These are phyloP conservation scores for Meriones unguiculatus DNA, from an alignment of 2,113 vertebrate species.

Conservation along the genomic window DNA sequence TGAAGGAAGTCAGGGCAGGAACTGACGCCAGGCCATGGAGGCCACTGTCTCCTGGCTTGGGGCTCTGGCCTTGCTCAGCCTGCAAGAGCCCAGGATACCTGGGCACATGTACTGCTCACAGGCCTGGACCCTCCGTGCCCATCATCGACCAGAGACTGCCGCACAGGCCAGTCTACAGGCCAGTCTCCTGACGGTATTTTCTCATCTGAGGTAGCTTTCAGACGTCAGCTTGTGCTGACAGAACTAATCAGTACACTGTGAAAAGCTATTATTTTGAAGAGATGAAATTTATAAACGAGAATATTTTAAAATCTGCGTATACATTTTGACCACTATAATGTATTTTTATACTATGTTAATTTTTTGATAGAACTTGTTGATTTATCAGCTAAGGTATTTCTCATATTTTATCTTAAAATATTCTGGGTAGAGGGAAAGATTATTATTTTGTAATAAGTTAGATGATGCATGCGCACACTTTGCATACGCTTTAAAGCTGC, in stretches of 20 bases:
- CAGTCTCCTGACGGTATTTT: neutral
- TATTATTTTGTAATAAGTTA: slow-evolving; percentile 33
- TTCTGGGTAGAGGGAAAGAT: neutral
- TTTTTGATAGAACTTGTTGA: slow-evolving; percentile 40
- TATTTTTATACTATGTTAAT: slow-evolving; percentile 44
- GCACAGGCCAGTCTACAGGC: neutral
- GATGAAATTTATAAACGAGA: neutral
- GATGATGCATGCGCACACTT: slow-evolving; percentile 7
- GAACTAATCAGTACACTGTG: neutral
- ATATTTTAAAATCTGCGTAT: slow-evolving; percentile 23
- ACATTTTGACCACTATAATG: slow-evolving; percentile 3
- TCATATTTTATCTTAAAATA: slow-evolving; percentile 18
- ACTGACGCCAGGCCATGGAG: neutral
- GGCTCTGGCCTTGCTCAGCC: neutral
- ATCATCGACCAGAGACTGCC: neutral
- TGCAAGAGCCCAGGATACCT: neutral
- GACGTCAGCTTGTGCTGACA: neutral
- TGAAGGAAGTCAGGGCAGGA: neutral
- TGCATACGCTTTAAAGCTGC: neutral
- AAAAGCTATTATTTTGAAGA: slow-evolving; percentile 21
- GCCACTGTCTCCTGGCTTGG: neutral
- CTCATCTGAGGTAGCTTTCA: neutral
- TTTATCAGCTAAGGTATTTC: neutral
- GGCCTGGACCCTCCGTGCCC: neutral
- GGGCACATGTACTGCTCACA: neutral